phyloP scores from a whole-genome alignment of 2,797 vertebrate genomes.

The Uromys caudimaculatus region DNA sequence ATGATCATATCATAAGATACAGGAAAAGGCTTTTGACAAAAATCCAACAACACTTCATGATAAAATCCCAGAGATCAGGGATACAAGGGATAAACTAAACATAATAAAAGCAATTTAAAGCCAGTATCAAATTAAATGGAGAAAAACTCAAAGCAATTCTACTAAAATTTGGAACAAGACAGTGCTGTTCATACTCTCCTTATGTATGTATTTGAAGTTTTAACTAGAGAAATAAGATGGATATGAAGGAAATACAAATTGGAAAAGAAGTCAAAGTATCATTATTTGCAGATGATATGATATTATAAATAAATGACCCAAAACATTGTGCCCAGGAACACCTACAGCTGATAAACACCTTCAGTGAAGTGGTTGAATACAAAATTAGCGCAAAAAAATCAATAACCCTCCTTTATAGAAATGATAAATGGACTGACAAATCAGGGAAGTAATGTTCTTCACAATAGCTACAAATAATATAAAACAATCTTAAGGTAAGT shows the following conservation, averaged over 20 bases:
- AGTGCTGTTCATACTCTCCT: not conserved
- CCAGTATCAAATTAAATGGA: not conserved
- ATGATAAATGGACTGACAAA: not conserved
- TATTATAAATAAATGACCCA: not conserved
- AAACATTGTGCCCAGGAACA: not conserved
- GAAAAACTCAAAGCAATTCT: not conserved
- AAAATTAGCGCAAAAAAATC: not conserved
- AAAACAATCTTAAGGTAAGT: not conserved
- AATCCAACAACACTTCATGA: not conserved
- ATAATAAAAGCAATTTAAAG: not conserved
- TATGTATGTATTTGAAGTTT: not conserved
- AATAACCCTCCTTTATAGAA: not conserved
- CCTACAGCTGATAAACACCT: not conserved
- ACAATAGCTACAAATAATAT: not conserved
- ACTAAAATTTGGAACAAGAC: not conserved
- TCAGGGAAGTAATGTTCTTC: not conserved
- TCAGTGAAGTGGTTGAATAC: not conserved
- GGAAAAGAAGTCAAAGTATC: not conserved
- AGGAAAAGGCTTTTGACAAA: not conserved
- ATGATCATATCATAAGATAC: not conserved
- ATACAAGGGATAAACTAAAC: not conserved
- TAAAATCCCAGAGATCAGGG: not conserved
- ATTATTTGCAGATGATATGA: not conserved
- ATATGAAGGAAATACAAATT: not conserved
- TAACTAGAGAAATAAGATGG: not conserved